Evolutionary conservation across 2,113 vertebrate species (phyloP), one percentile per base, ranked within the genome.

Genomic region (Saccopteryx leptura): DNA sequence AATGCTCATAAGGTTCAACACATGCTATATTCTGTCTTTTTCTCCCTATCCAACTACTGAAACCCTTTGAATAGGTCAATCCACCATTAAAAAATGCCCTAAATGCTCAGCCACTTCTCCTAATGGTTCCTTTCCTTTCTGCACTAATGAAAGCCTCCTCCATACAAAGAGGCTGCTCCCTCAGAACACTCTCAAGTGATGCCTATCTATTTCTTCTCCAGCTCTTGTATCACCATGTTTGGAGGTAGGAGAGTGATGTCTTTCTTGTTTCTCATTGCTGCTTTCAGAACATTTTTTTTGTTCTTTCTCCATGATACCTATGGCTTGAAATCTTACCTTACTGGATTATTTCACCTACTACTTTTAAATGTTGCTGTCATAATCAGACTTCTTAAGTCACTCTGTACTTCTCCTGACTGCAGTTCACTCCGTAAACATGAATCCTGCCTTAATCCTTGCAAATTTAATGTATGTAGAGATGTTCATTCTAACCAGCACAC

Each of bases 221-320:
- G 7, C n/a, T 69, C 79, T 72, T 82, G 9, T 4, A 60, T 54
- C 61, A 52, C n/a, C 12, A 4, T 79, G 9, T 60, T 60, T 52
- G 63, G 54, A 76, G n/a, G 48, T 48, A 52, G 50, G 54, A 65
- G 80, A 13, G 31, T 14, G 5, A 48, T 21, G 7, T 33, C 82
- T 18, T 95, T 79, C 46, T 94, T 61, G 23, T 71, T 95, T 48
- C 28, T 91, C 39, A 71, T 19, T 74, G 23, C 52, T 80, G 26
- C 24, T 90, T 86, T 74, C 11, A 80, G 68, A 85, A 76, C 39
- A 81, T 58, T 89, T 31, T 89, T 89, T 92, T 80, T 33, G 23
- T 60, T 21, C 12, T 23, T 92, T 89, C 28, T 94, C 52, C 71
- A 24, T 46, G 31, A 72, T 80, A 60, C 54, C 78, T 69, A 39